Base-by-base conservation (phyloP, 2,113 vertebrate species). In the Microtus montanus region DNA sequence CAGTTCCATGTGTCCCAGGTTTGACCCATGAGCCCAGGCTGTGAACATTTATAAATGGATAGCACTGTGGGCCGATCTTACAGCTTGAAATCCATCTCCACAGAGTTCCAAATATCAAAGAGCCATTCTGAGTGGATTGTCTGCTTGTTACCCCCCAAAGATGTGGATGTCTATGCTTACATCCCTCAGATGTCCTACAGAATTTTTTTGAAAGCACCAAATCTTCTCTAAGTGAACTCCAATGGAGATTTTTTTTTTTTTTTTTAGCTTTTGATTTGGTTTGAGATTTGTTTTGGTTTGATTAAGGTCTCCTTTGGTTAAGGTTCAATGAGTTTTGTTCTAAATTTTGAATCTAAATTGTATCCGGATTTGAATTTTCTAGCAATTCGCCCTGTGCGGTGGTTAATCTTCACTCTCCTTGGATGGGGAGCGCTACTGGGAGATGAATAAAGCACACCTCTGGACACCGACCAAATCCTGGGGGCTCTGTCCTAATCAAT, bases 321-420 rank as follows among this genome's bases (percentile, higher is more conserved):
- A 38, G 74, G 44, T 58, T 41, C 17, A 89, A 44, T 44, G 54
- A 41, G 70, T 61, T 89, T 75, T 41, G 7, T 58, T 41, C 70
- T 73, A 73, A 38, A n/a, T 33, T n/a, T 74, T 89, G 52, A 61
- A 33, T 75, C 73, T 75, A 30, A n/a, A 70, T 87, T 70, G 13
- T 91, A 66, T 52, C 89, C 85, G 52, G 19, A 3, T 66, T 94
- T 90, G 82, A 86, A 86, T 82, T 82, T 86, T 74, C 77, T 87
- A 79, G 22, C 66, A 54, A 68, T 78, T 66, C 75, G 19, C 38
- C 33, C n/a, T 33, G 15, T 77, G 38, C 47, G 11, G 4, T 64
- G 30, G 38, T n/a, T 77, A 47, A 47, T 77, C 54, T 77, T 77
- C 54, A 35, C 19, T 47, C 24, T 64, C 30, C 73, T 26, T 77